Percentiles rank a stretch among this genome's conserved stretches.
Conservation (phyloP, 2,888 invertebrate species). For the Parnassius glacialis region DNA sequence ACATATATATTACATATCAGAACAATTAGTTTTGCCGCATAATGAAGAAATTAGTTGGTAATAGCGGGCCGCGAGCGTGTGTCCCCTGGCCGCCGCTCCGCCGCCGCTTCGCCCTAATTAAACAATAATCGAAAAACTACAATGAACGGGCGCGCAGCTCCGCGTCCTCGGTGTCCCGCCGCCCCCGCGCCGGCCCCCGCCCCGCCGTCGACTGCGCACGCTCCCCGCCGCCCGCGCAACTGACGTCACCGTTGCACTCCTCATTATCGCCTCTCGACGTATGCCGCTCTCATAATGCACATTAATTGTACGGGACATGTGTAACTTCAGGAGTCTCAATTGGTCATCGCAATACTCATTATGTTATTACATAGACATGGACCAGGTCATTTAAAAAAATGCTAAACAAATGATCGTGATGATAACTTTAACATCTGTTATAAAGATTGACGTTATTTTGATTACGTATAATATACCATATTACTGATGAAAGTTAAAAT, state of each 20-base stretch:
- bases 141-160: constrained; percentile 79
- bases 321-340: constrained; percentile 3
- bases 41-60: constrained; percentile 3
- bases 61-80: constrained; percentile 60
- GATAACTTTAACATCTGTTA: too few relatives aligned
- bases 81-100: constrained; percentile 74
- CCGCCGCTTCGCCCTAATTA: constrained; percentile 81
- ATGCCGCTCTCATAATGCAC: constrained; percentile 28
- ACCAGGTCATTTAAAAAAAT: too few relatives aligned
- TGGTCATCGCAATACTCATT: background rate
- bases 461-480: too few relatives aligned
- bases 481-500: too few relatives aligned
- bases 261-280: constrained; percentile 75
- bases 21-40: background rate
- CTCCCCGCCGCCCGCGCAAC: constrained; percentile 33
- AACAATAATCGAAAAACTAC: constrained; percentile 82
- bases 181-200: constrained; percentile 36
- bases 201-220: constrained; percentile 35
- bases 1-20: too few relatives aligned
- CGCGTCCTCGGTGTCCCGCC: constrained; percentile 63
- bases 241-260: constrained; percentile 77
- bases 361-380: background rate
- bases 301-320: constrained; percentile 23
- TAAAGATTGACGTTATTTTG: too few relatives aligned
- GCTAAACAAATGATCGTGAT: too few relatives aligned